Conservation (phyloP, 2,113 vertebrate species). For the Leptocoma aspasia region DNA sequence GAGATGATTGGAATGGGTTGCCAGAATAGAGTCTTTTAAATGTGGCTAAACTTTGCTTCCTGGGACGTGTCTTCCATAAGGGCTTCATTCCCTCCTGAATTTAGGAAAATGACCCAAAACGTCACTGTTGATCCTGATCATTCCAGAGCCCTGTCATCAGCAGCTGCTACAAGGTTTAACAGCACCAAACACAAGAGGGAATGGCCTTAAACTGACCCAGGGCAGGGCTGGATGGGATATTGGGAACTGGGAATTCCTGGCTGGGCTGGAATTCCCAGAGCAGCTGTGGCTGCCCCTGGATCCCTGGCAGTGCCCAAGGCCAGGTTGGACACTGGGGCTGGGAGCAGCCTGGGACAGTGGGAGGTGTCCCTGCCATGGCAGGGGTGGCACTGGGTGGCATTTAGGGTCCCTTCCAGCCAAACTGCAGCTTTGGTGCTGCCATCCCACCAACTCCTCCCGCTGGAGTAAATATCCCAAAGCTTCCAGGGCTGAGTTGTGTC, state of each 20-base stretch:
- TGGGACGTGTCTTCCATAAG: background rate
- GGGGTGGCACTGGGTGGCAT: accelerated
- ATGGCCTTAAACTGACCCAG: background rate
- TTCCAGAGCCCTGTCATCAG: accelerated
- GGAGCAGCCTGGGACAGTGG: background rate
- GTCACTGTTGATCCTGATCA: accelerated
- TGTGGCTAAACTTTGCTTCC: background rate
- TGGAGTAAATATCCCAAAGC: background rate
- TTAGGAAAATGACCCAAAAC: background rate
- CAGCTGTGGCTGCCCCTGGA: background rate
- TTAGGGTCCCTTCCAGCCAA: background rate
- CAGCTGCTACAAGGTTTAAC: background rate
- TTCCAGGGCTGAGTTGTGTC: background rate
- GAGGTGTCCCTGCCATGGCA: background rate
- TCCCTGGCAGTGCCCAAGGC: background rate
- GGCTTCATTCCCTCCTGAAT: background rate
- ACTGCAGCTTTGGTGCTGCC: background rate
- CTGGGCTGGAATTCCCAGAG: background rate
- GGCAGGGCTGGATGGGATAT: accelerated
- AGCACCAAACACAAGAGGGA: background rate
- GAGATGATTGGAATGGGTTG: conserved; percentile 26
- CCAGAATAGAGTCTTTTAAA: background rate
- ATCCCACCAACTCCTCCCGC: background rate
- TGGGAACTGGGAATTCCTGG: background rate
- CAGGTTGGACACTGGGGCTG: background rate